Base-by-base conservation (phyloP, 2,113 vertebrate species). In the Plotosus lineatus region DNA sequence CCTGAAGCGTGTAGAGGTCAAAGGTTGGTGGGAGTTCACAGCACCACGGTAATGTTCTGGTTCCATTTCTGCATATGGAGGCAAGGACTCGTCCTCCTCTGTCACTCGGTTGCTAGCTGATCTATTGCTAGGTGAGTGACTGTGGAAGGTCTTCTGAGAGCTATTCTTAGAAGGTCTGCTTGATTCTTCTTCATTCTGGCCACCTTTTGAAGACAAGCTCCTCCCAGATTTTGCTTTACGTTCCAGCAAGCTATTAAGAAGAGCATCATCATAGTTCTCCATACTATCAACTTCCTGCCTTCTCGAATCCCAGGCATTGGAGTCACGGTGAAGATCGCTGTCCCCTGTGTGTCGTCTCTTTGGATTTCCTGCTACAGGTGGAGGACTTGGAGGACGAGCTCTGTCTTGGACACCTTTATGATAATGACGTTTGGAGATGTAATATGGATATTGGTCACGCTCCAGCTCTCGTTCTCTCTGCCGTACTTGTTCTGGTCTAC, bases 101-200 rank as follows among this genome's bases (percentile, higher is more conserved):
- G 23, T 89, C 0, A 85, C 88, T 44, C 85, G 91, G 86, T 73
- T 92, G 82, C 3, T 91, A 21, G 72, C 92, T 1, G 73, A 92
- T 80, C 0, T 87, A 86, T 87, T 91, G 89, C 69, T 92, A 7
- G 68, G 92, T 1, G 72, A 92, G 82, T 0, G 88, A 86, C 87
- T 91, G 87, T 78, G 85, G 87, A 2, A 93, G 90, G 17, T 92
- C 82, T 88, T 94, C 84, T 93, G 96, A 0, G 94, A 94, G 88
- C 95, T 95, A 86, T 89, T 87, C 86, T 94, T 95, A 0, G 95
- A 94, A 5, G 96, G 96, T 0, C 94, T 95, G 69, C 96, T 95
- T 86, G 42, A 87, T 88, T 94, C 94, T 0, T 93, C 95, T 40
- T 90, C 90, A 1, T 75, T 51, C 48, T 60, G 81, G 0, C 76